Evolutionary conservation across 2,113 vertebrate species (phyloP).

Genomic region (Neolamprologus hecqui): DNA sequence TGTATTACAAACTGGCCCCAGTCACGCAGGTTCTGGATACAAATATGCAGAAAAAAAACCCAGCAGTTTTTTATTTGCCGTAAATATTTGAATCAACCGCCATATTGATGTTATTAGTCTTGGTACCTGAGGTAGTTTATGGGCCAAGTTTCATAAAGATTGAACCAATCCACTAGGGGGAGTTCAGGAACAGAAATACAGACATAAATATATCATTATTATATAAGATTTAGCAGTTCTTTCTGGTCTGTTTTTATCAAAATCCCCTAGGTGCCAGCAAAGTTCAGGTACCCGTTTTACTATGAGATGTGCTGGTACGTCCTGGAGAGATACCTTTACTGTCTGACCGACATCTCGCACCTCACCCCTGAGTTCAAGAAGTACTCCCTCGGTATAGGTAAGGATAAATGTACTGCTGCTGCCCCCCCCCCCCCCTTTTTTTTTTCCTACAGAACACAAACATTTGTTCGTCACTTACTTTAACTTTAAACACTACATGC

Average conservation of each 20-base stretch:
- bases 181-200: background rate
- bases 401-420: conserved; percentile 25
- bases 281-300: conserved; percentile 97
- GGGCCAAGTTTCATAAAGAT: background rate
- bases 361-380: conserved; percentile 96
- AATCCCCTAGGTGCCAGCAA: conserved; percentile 83
- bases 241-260: background rate
- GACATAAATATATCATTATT: background rate
- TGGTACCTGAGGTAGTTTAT: background rate
- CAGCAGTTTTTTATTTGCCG: background rate
- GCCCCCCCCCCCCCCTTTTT: background rate
- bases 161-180: background rate
- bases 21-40: background rate
- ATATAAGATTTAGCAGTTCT: background rate
- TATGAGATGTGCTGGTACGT: conserved; percentile 99
- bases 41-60: fast-evolving
- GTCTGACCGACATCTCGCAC: conserved; percentile 87
- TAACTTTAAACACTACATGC: background rate
- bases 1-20: background rate
- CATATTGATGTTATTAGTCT: background rate
- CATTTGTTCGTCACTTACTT: background rate
- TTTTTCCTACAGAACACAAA: background rate
- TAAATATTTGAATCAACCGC: background rate
- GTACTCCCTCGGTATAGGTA: conserved; percentile 90
- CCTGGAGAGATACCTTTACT: conserved; percentile 92